Evolutionary conservation across 2,888 invertebrate species (phyloP), one percentile per base, ranked within the genome.

Genomic region (Palloptera scutellata): DNA sequence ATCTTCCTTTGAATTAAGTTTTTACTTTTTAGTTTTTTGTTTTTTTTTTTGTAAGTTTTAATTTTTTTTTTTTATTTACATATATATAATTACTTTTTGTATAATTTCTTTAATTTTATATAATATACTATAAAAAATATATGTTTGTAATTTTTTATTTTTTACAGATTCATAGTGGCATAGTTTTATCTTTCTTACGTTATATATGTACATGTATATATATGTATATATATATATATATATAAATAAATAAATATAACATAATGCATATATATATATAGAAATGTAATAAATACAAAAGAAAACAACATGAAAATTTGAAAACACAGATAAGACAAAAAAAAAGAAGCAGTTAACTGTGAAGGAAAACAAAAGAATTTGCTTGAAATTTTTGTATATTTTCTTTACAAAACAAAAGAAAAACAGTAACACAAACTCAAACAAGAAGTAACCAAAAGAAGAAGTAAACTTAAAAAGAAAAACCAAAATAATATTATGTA

Each of bases 81-180:
- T n/a, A 13, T 48, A 48, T 3, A 48, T n/a, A 48, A 15, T 15
- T 66, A 69, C 40, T 57, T 69, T 52, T 64, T 45, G 62, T 64
- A 55, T 68, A 61, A 66, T 69, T 71, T 70, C 61, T 69, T 68
- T 61, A 53, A 51, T 62, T 57, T 53, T 59, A 57, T 69, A 70
- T 69, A 64, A 59, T 59, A 51, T 61, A 30, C 30, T 30, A n/a
- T 53, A 51, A 52, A 64, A 68, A 54, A 53, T 68, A 65, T 70
- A 67, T 73, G 70, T 74, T 75, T 74, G 73, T 75, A 74, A 72
- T 71, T 74, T 76, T 74, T 75, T 74, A 72, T 72, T 74, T 76
- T 70, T 76, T 76, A 70, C 75, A 76, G 75, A 74, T 74, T 74
- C 75, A 74, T 76, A 76, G 75, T 76, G 75, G 74, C 75, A 74